Base-by-base conservation (phyloP, 2,888 invertebrate genomes). In the Hemicrepidius hirtus region DNA sequence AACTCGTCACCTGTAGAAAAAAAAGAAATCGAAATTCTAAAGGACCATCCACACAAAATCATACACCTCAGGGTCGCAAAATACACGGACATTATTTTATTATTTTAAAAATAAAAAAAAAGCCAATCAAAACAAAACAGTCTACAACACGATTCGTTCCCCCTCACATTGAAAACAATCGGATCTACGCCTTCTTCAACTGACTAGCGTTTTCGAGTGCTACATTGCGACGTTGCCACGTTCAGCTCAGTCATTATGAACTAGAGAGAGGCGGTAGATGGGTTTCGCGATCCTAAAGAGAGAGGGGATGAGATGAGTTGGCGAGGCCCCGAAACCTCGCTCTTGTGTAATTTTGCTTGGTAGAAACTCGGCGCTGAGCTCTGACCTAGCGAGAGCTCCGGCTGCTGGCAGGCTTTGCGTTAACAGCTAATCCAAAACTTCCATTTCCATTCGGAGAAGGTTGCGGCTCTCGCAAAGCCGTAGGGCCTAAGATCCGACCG, bases 351-450 rank as follows among this genome's bases (percentile, higher is more conserved):
- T 50, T 28, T 35, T 6, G 64, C 66, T 66, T 55, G 66, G 53
- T 50, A 44, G 64, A 46, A 49, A 64, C 32, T 24, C 24, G 24
- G 24, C 24, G 24, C 24, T 50, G 32, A 46, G 64, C 49, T 57
- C 20, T 66, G 66, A 66, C 66, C 66, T 55, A 66, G 66, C 66
- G 50, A 57, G 37, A 37, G 37, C 57, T 57, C 37, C 57, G 57
- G 57, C 32, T 32, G 53, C 53, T 16, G 13, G 37, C 40, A 16
- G 37, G 12, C 44, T 20, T n/a, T n/a, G 37, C 13, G 37, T 28
- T 44, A 40, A 13, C 44, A 16, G 41, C 60, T 60, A 60, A 60
- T 60, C 60, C 60, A 18, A 32, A 60, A 60, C 60, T 60, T 60
- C 60, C 41, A 60, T 60, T 44, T 60, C 60, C 60, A 60, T 41